Base-by-base conservation (phyloP, 2,797 vertebrate genomes). In the Miichthys miiuy region DNA sequence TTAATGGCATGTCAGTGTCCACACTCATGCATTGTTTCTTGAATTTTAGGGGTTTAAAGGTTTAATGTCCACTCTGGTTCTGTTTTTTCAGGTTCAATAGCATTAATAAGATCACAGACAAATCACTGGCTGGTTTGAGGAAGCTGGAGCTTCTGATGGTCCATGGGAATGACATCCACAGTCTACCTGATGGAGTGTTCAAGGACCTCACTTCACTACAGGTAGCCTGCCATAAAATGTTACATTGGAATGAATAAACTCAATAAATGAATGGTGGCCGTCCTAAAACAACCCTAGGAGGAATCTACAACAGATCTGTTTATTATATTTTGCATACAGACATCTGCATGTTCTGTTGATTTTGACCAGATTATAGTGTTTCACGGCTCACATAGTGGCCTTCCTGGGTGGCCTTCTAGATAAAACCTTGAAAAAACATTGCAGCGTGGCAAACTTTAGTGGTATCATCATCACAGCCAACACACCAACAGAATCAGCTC, bases 81-180 rank as follows among this genome's bases (percentile, higher is more conserved):
- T 77, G 34, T 64, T 61, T 42, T 84, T 87, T 51, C 80, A 99
- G 98, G 88, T 99, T 98, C 83, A 99, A 99, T 84, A 96, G 96
- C 67, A 98, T 99, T 68, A 93, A 95, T 78, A 88, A 87, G 30
- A 72, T 99, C 80, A 91, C 94, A 0, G 94, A 95, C n/a, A 91
- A 83, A 55, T 97, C 97, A 0, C 95, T 99, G 81, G 84, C 90
- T 12, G 97, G 96, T 30, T 91, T 99, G 81, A 89, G 79, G 68
- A 96, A 95, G 84, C 79, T 99, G 79, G 96, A 99, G 88, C 92
- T 98, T 6, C 96, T 99, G 2, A 95, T 99, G 96, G 77, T 99
- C 50, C 98, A 99, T 27, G 97, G 97, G n/a, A 99, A 99, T 30
- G 94, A 97, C 75, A 94, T 99, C 63, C 94, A 96, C 67, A 92